Percentiles rank a stretch among this genome's conserved stretches.
phyloP scores from a whole-genome alignment of 2,888 invertebrate genomes.

The Teinopalpus imperialis region DNA sequence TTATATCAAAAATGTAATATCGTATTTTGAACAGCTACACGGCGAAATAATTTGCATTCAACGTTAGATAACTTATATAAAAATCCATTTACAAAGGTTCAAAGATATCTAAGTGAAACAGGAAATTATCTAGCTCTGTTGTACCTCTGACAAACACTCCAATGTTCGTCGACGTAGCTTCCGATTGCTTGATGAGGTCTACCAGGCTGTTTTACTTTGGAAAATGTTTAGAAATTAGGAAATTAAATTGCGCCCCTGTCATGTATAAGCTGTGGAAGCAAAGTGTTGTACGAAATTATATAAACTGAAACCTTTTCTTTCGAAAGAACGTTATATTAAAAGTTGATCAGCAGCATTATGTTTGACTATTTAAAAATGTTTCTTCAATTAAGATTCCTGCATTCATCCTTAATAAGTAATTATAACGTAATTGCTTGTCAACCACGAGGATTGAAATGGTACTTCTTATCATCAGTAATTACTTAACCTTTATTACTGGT shows the following conservation, averaged over 20 bases:
- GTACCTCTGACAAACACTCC: slow-evolving; percentile 54
- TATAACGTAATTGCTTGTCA: too few species aligned
- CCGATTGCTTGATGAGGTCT: slow-evolving; percentile 77
- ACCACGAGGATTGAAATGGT: too few species aligned
- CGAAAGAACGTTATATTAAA: too few species aligned
- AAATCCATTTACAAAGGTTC: slow-evolving; percentile 61
- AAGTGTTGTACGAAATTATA: slow-evolving; percentile 10
- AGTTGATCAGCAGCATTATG: too few species aligned
- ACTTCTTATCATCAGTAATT: too few species aligned
- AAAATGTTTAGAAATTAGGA: slow-evolving; percentile 74
- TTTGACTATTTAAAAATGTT: too few species aligned
- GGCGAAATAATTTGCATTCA: slow-evolving; percentile 7
- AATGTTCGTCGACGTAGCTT: slow-evolving; percentile 62
- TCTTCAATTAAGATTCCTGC: too few species aligned
- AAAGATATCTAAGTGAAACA: slow-evolving; percentile 70
- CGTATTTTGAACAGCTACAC: too few species aligned
- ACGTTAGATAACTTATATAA: slow-evolving; percentile 34
- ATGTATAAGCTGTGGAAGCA: slow-evolving; percentile 68
- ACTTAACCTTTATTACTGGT: too few species aligned
- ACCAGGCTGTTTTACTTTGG: slow-evolving; percentile 60
- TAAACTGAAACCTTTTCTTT: too few species aligned
- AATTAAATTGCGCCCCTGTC: slow-evolving; percentile 66
- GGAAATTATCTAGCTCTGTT: slow-evolving; percentile 73
- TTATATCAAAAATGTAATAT: too few species aligned
- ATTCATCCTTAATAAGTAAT: too few species aligned